Evolutionary conservation across 92 coral and sea anemone genomes (phyloP).

Genomic region (Heliopora coerulea): DNA sequence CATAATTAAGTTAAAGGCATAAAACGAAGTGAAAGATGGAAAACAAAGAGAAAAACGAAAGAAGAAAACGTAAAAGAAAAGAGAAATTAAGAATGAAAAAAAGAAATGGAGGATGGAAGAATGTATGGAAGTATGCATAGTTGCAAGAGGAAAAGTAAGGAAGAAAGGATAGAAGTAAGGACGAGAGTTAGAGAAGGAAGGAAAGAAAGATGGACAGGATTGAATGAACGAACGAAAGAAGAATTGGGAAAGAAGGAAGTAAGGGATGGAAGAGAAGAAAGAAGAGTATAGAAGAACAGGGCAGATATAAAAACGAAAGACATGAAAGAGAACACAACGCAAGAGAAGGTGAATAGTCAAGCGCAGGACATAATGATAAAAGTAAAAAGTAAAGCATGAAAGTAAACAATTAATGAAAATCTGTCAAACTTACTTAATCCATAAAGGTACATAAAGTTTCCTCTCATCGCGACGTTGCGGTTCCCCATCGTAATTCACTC

Average conservation of each 20-base stretch:
- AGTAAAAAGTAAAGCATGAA: conserved; percentile 3
- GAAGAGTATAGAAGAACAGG: not conserved
- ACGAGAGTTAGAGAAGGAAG: conserved; percentile 39
- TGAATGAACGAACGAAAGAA: too few relatives aligned
- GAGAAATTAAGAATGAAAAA: conserved; percentile 32
- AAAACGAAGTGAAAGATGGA: conserved; percentile 33
- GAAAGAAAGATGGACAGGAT: conserved; percentile 21
- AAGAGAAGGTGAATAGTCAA: not conserved
- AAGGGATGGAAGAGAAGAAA: too few relatives aligned
- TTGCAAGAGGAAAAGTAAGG: conserved; percentile 20
- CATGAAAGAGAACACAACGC: not conserved
- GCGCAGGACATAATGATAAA: not conserved
- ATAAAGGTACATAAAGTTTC: conserved; percentile 32
- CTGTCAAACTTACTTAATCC: conserved; percentile 31
- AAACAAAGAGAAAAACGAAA: not conserved
- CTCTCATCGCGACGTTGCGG: conserved; percentile 27
- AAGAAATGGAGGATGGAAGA: conserved; percentile 21
- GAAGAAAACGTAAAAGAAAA: conserved; percentile 20
- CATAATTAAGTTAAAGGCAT: not conserved
- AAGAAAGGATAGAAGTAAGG: conserved; percentile 39
- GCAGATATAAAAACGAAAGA: not conserved
- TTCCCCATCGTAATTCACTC: conserved; percentile 33
- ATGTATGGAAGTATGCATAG: not conserved
- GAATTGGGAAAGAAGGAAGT: too few relatives aligned
- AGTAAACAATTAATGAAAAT: not conserved